These are phyloP conservation scores for Rhagologus leucostigma DNA, from an alignment of 2,113 vertebrate genomes.

Conservation along the genomic window DNA sequence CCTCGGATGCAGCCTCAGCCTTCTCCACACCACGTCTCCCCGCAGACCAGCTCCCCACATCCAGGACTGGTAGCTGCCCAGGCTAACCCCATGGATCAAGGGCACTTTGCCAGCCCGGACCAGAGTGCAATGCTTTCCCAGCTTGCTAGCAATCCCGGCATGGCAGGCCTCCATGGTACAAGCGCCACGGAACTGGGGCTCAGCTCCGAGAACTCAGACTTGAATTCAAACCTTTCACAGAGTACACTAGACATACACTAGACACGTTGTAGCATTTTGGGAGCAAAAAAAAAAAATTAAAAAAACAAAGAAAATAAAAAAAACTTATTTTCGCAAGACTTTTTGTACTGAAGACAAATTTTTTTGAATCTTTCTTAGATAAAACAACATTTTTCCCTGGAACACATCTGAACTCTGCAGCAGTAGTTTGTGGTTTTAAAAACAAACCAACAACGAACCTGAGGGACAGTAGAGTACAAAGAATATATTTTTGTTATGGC, in stretches of 20 bases:
- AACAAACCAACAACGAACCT: conserved; percentile 70
- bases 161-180: conserved; percentile 89
- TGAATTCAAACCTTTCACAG: conserved; percentile 91
- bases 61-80: conserved; percentile 87
- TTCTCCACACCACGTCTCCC: conserved; percentile 90
- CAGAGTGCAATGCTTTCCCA: conserved; percentile 94
- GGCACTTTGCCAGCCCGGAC: conserved; percentile 86
- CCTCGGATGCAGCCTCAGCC: conserved; percentile 85
- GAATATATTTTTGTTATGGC: conserved; percentile 96
- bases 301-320: conserved; percentile 66
- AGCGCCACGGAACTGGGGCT: conserved; percentile 87
- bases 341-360: conserved; percentile 83
- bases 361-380: conserved; percentile 83
- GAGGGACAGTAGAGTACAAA: conserved; percentile 89
- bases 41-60: conserved; percentile 94
- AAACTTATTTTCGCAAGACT: conserved; percentile 88
- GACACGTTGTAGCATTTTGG: conserved; percentile 85
- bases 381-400: conserved; percentile 82
- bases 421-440: conserved; percentile 75
- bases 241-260: conserved; percentile 93
- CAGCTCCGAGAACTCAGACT: conserved; percentile 85
- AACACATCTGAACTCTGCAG: conserved; percentile 78
- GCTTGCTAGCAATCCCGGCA: conserved; percentile 82
- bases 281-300: conserved; percentile 81
- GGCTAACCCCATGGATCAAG: conserved; percentile 84